Conservation (phyloP, 1,140 invertebrate species). For the Trichonephila inaurata region DNA sequence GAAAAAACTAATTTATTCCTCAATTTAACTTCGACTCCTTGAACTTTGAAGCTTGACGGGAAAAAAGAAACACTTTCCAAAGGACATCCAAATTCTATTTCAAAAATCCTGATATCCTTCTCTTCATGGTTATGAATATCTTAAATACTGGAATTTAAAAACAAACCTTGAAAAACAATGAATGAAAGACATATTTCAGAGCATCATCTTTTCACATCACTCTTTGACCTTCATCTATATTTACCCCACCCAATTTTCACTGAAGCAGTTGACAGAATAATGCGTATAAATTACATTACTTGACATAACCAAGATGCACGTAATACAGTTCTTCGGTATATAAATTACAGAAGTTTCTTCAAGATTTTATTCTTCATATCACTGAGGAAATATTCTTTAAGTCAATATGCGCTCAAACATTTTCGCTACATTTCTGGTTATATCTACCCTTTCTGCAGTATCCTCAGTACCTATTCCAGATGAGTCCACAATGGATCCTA, state of each 20-base stretch:
- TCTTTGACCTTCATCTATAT: neutral
- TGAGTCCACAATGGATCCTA: no score
- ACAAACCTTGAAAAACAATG: neutral
- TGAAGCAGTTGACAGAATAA: neutral
- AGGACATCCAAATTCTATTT: no score
- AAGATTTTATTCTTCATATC: neutral
- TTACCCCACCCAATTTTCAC: neutral
- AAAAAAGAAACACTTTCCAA: no score
- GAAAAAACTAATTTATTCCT: no score
- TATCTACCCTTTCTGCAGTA: neutral
- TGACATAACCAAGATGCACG: neutral
- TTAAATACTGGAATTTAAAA: neutral
- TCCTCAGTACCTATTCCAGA: neutral
- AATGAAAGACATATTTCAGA: neutral
- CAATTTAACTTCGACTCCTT: no score
- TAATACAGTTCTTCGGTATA: neutral
- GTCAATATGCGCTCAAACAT: neutral
- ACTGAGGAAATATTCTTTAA: neutral
- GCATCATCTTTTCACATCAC: neutral
- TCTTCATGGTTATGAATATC: no score
- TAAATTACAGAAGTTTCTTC: neutral
- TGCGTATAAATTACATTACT: neutral
- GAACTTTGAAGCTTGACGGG: no score
- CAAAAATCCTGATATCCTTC: no score
- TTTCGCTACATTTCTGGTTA: neutral